phyloP scores from a whole-genome alignment of 2,113 vertebrate species.

The Anoplopoma fimbria region DNA sequence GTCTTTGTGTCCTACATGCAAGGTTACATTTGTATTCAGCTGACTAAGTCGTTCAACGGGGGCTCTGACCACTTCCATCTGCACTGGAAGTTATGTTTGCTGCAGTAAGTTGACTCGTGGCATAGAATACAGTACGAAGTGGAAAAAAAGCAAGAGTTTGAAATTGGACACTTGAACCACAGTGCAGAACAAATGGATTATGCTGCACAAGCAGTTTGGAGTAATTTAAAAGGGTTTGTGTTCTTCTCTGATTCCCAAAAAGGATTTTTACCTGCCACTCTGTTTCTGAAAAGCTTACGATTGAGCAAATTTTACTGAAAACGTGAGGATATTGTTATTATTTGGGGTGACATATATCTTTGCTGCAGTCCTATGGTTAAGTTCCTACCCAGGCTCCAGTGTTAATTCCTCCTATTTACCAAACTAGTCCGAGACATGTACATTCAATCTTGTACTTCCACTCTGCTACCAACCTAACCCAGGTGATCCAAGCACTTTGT shows the following conservation, averaged over 20 bases:
- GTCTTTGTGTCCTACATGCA: not conserved
- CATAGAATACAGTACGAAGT: not conserved
- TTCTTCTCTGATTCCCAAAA: conserved; percentile 2
- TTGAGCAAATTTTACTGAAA: not conserved
- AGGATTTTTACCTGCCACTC: conserved; percentile 10
- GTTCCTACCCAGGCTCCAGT: not conserved
- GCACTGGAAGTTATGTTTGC: conserved; percentile 3
- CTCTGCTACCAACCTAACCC: conserved; percentile 2
- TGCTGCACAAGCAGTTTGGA: conserved; percentile 21
- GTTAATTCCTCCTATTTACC: not conserved
- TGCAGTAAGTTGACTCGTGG: conserved; percentile 30
- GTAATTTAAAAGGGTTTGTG: conserved; percentile 22
- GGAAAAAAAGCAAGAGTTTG: not conserved
- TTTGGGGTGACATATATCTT: not conserved
- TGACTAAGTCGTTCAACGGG: not conserved
- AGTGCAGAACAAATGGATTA: conserved; percentile 30
- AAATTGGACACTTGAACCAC: conserved; percentile 7
- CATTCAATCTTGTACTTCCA: not conserved
- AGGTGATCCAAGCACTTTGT: conserved; percentile 3
- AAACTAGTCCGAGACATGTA: not conserved
- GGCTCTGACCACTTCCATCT: not conserved
- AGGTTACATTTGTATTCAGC: conserved; percentile 5
- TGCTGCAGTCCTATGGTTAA: not conserved
- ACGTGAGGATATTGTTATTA: not conserved
- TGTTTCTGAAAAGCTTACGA: not conserved